phyloP scores from a whole-genome alignment of 2,888 invertebrate species.

The Tetranychus piercei region DNA sequence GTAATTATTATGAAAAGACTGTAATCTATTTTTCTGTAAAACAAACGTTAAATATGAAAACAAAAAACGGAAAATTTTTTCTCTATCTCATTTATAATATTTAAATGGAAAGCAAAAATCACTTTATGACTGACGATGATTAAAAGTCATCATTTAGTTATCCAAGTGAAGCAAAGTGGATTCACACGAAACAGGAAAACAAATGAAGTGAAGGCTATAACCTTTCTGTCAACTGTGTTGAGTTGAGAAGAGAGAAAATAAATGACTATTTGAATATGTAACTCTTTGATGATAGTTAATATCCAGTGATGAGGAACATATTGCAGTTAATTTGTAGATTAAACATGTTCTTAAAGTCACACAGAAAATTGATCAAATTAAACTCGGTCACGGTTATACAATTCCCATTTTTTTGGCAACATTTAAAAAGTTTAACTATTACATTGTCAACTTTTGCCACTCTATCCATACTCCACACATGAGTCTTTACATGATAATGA shows the following conservation, averaged over 20 bases:
- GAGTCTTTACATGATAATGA: too few relatives aligned
- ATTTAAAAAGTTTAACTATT: neutral
- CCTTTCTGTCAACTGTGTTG: neutral
- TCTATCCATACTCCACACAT: too few relatives aligned
- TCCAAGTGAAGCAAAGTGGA: neutral
- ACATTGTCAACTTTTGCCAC: neutral
- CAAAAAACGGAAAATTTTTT: neutral
- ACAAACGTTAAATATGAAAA: neutral
- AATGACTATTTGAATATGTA: neutral
- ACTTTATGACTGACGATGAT: neutral
- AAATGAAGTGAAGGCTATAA: neutral
- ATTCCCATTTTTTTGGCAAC: neutral
- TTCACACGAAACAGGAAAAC: neutral
- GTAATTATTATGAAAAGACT: neutral
- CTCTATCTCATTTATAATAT: neutral
- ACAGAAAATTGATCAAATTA: neutral
- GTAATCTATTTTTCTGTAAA: slow-evolving; percentile 1
- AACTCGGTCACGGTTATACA: neutral
- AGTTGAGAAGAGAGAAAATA: too few relatives aligned
- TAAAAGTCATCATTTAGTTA: neutral
- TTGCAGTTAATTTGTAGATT: neutral
- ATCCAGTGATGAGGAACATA: neutral
- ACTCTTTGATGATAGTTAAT: neutral
- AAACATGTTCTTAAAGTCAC: neutral
- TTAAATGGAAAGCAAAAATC: too few relatives aligned